Conservation (phyloP, 2,888 invertebrate species). For the Drosophila prostipennis region DNA sequence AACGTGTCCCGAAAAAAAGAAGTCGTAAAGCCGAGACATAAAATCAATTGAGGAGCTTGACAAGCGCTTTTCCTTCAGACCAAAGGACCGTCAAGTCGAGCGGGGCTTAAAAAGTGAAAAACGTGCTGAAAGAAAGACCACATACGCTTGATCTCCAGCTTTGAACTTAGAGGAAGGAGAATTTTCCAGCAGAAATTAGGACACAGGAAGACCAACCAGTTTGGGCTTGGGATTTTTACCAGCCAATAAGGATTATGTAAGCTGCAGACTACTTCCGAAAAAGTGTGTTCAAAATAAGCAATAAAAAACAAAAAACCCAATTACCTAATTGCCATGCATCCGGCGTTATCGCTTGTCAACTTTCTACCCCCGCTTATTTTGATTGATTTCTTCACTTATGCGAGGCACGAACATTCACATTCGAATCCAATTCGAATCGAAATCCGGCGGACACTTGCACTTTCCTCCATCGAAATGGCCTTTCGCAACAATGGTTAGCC, state of each 20-base stretch:
- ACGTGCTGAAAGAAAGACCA: constrained; percentile 29
- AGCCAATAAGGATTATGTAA: constrained; percentile 61
- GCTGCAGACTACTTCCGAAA: constrained; percentile 19
- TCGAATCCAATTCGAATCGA: constrained; percentile 18
- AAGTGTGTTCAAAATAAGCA: constrained; percentile 22
- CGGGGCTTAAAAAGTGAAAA: constrained; percentile 48
- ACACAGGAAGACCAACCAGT: constrained; percentile 19
- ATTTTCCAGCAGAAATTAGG: constrained; percentile 14
- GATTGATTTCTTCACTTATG: constrained; percentile 61
- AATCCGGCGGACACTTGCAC: constrained; percentile 58
- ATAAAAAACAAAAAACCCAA: constrained; percentile 3
- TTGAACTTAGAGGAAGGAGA: constrained; percentile 8
- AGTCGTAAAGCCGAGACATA: constrained; percentile 14
- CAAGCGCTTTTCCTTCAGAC: constrained; percentile 17
- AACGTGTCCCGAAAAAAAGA: constrained; percentile 14
- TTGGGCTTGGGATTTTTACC: constrained; percentile 16
- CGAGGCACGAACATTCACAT: constrained; percentile 54
- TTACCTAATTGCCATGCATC: constrained; percentile 50
- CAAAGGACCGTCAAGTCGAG: constrained; percentile 11
- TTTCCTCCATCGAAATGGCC: constrained; percentile 56
- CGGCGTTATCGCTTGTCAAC: constrained; percentile 49
- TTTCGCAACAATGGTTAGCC: constrained; percentile 23
- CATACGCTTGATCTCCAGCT: constrained; percentile 4
- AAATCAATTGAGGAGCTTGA: constrained; percentile 23
- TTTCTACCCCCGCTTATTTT: constrained; percentile 59